Base-by-base conservation (phyloP, 2,113 vertebrate species). In the Ploceus nigricollis region DNA sequence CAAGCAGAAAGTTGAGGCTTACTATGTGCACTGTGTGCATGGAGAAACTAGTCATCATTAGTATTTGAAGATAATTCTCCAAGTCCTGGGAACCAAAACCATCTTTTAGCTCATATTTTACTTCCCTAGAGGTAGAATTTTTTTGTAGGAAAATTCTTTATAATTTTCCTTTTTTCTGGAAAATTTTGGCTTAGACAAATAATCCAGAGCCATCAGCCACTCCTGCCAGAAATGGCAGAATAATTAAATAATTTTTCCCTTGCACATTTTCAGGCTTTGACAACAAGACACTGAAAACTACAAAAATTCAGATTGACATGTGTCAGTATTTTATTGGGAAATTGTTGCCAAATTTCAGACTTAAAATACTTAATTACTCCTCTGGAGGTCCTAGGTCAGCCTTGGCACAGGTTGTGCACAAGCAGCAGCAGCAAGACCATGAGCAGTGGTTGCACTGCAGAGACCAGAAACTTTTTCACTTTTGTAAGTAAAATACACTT, bases 1-100 rank as follows among this genome's bases (percentile, higher is more conserved):
- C 35, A 82, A 56, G 61, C 51, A 89, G 72, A 89, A 96, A 82
- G 68, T 22, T 60, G 65, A 68, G 53, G 40, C 12, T 71, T 56
- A 25, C 28, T 75, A 28, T 83, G 11, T 68, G 15, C 50, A n/a
- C 4, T 44, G 0, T 48, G 13, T 53, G 7, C 22, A 37, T 8
- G 8, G 17, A 73, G 28, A 75, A 90, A 60, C 5, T 54, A 25
- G 13, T 6, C 6, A 7, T 54, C 25, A n/a, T 21, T 21, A 16
- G 4, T 47, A 24, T 69, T 37, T 47, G 44, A 69, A 80, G 33
- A 51, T 23, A 24, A 25, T 65, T 80, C 5, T 68, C 12, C 23
- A 80, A 42, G 27, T 51, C 2, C 0, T 68, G 53, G 33, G 24
- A 71, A 54, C 3, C 11, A 30, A 35, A 54, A 85, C 2, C 2